phyloP scores from a whole-genome alignment of 2,797 vertebrate genomes.

The Chrysocyon brachyurus region DNA sequence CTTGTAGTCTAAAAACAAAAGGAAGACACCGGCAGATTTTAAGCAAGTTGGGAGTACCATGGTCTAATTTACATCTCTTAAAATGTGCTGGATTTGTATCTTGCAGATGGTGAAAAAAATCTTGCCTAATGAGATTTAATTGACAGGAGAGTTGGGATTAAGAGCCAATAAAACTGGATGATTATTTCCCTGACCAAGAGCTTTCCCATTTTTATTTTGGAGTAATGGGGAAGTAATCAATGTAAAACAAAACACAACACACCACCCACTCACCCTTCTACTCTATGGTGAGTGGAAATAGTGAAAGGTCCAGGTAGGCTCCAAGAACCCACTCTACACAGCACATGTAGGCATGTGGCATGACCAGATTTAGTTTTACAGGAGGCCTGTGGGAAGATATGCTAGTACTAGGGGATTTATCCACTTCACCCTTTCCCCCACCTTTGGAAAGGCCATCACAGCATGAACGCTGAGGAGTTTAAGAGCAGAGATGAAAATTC shows the following conservation, averaged over 20 bases:
- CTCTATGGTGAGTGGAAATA: not conserved
- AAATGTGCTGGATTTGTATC: not conserved
- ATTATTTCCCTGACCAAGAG: not conserved
- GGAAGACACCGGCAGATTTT: not conserved
- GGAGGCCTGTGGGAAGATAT: not conserved
- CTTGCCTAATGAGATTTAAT: not conserved
- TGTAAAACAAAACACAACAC: not conserved
- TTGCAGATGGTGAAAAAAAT: not conserved
- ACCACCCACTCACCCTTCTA: not conserved
- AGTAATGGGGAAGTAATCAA: slow-evolving; percentile 12
- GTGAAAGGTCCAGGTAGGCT: not conserved
- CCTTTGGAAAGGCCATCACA: not conserved
- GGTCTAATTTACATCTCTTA: not conserved
- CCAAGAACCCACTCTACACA: not conserved
- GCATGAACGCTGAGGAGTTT: not conserved
- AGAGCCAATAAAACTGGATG: not conserved
- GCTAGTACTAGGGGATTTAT: not conserved
- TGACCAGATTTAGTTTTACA: not conserved
- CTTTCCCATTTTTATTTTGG: slow-evolving; percentile 33
- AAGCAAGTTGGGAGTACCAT: not conserved
- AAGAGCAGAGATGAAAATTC: slow-evolving; percentile 56
- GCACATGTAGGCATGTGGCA: not conserved
- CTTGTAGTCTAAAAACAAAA: not conserved
- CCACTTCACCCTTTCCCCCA: not conserved
- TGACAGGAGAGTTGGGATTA: not conserved